Conservation (phyloP, 2,888 invertebrate species). For the Lacanobia oleracea region DNA sequence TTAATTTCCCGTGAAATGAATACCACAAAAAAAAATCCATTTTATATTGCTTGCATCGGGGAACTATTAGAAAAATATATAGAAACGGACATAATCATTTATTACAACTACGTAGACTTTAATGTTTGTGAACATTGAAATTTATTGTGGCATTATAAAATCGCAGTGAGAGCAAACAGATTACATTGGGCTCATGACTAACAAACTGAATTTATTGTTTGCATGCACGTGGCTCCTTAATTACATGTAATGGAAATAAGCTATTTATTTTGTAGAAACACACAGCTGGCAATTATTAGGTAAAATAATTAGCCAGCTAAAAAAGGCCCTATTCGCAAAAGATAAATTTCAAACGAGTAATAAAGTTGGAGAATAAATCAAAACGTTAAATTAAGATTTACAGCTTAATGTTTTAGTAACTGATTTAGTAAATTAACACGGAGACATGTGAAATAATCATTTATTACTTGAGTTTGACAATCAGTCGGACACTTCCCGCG, state of each 20-base stretch:
- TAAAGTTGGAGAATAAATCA: slow-evolving; percentile 44
- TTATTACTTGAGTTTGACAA: slow-evolving; percentile 63
- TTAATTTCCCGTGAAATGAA: slow-evolving; percentile 7
- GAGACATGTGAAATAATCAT: slow-evolving; percentile 57
- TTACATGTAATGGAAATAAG: slow-evolving; percentile 30
- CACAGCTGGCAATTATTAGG: slow-evolving; percentile 12
- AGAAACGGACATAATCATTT: slow-evolving; percentile 25
- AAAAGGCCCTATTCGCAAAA: slow-evolving; percentile 19
- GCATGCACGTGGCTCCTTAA: slow-evolving; percentile 32
- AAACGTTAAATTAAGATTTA: slow-evolving; percentile 59
- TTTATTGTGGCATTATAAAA: slow-evolving; percentile 54
- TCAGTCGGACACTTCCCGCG: slow-evolving; percentile 42
- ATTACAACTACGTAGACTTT: slow-evolving; percentile 40
- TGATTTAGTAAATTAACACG: slow-evolving; percentile 62
- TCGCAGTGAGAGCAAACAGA: slow-evolving; percentile 51
- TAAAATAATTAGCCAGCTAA: slow-evolving; percentile 13
- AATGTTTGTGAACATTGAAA: slow-evolving; percentile 49
- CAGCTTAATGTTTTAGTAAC: slow-evolving; percentile 56
- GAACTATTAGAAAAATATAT: slow-evolving; percentile 32
- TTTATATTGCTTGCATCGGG: slow-evolving; percentile 18
- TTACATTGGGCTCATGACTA: slow-evolving; percentile 47
- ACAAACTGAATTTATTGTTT: slow-evolving; percentile 48
- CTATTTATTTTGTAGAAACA: slow-evolving; percentile 12
- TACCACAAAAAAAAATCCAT: slow-evolving; percentile 12
- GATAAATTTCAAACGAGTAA: slow-evolving; percentile 29